These are phyloP conservation scores for Trachelus iudaicus DNA, from an alignment of 2,888 invertebrate genomes.

Conservation along the genomic window DNA sequence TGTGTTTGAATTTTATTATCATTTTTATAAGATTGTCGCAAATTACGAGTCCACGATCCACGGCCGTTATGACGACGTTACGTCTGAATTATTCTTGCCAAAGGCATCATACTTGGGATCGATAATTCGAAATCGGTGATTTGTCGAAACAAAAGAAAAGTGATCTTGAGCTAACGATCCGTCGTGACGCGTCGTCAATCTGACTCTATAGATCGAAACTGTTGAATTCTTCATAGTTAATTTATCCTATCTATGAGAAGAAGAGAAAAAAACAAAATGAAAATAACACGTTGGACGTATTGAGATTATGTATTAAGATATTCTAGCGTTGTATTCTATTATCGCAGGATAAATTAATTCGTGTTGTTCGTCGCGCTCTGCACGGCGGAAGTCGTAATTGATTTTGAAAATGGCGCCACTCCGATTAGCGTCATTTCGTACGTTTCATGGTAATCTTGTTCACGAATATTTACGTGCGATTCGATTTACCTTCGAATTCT, in stretches of 20 bases:
- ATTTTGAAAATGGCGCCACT: constrained; percentile 10
- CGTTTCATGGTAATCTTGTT: background rate
- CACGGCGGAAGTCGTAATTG: constrained; percentile 2
- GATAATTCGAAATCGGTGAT: background rate
- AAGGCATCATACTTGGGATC: background rate
- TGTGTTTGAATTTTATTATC: background rate
- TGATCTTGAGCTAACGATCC: constrained; percentile 3
- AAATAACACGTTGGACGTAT: constrained; percentile 32
- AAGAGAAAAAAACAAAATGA: constrained; percentile 9
- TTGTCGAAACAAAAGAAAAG: background rate
- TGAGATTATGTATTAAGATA: constrained; percentile 34
- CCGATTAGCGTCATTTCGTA: background rate
- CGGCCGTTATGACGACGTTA: background rate
- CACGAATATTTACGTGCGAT: background rate
- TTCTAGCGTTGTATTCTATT: constrained; percentile 33
- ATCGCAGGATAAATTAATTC: constrained; percentile 31
- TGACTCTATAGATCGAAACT: constrained; percentile 30
- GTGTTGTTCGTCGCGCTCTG: constrained; percentile 13
- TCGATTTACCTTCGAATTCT: background rate
- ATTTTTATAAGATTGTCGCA: background rate
- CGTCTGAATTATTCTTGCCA: background rate
- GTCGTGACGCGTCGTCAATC: background rate
- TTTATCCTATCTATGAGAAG: constrained; percentile 38
- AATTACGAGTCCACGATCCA: background rate
- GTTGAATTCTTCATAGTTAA: constrained; percentile 48